Percentiles rank a stretch among this genome's conserved stretches.
phyloP scores from a whole-genome alignment of 1,140 invertebrate genomes.

The Drosophila lowei region DNA sequence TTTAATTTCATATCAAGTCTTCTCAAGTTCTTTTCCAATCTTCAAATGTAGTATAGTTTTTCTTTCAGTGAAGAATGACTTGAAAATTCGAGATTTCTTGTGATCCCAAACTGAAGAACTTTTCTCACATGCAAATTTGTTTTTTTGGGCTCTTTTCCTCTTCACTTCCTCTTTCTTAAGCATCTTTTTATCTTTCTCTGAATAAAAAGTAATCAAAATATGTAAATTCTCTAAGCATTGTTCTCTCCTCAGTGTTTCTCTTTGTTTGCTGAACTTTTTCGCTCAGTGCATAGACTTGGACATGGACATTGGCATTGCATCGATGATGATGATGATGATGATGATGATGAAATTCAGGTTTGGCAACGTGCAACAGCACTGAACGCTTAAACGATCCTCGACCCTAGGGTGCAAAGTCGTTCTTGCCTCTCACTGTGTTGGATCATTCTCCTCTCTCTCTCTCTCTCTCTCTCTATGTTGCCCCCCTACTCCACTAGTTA shows the following conservation, averaged over 20 bases:
- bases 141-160: too few relatives aligned
- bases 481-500: slow-evolving; percentile 21
- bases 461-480: slow-evolving; percentile 1
- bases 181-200: too few relatives aligned
- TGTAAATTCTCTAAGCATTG: neutral
- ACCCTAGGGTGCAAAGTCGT: slow-evolving; percentile 24
- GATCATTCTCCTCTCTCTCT: neutral
- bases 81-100: too few relatives aligned
- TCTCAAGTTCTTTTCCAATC: too few relatives aligned
- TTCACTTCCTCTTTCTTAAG: too few relatives aligned
- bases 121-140: too few relatives aligned
- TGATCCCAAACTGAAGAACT: too few relatives aligned
- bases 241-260: neutral
- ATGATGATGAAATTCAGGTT: slow-evolving; percentile 59
- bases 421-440: slow-evolving; percentile 30
- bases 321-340: slow-evolving; percentile 17
- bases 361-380: slow-evolving; percentile 24
- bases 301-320: slow-evolving; percentile 30
- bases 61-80: too few relatives aligned
- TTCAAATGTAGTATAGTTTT: too few relatives aligned
- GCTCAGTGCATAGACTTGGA: slow-evolving; percentile 9
- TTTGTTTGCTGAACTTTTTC: neutral
- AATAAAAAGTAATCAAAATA: too few relatives aligned
- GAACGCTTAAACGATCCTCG: slow-evolving; percentile 40
- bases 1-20: too few relatives aligned